These are phyloP conservation scores for Cryptus viduatorius DNA, from an alignment of 2,888 invertebrate species.

Conservation along the genomic window DNA sequence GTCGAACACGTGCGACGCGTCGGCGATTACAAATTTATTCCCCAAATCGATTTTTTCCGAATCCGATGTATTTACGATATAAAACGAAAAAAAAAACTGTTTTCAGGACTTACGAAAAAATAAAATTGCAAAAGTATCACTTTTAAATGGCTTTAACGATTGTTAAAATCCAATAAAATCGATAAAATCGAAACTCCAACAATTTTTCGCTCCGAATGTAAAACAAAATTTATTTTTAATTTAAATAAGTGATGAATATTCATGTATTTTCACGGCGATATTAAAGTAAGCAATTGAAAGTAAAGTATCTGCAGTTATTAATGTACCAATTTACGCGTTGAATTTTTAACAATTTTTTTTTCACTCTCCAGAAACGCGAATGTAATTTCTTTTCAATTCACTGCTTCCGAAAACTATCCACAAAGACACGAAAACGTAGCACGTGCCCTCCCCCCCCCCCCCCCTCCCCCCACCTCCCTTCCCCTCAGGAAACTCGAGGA, in stretches of 20 bases:
- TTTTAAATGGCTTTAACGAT: no score
- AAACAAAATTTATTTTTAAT: no score
- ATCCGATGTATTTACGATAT: no score
- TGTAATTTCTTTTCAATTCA: conserved; percentile 37
- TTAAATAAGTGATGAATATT: no score
- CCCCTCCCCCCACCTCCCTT: not conserved
- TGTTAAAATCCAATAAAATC: no score
- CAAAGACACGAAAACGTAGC: conserved; percentile 10
- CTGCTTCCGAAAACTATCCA: conserved; percentile 13
- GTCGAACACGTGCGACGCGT: conserved; percentile 53
- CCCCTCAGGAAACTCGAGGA: conserved; percentile 48
- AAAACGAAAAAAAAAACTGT: not conserved
- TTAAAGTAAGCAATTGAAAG: no score
- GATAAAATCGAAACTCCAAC: no score
- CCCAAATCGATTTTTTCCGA: conserved; percentile 46
- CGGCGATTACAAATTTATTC: conserved; percentile 48
- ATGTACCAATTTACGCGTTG: not conserved
- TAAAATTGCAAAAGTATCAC: no score
- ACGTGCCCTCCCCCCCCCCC: conserved; percentile 37
- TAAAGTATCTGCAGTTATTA: no score
- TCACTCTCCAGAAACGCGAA: not conserved
- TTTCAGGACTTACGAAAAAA: not conserved
- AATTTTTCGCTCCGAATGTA: no score
- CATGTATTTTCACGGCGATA: no score
- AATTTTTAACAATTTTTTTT: not conserved